Percentiles rank a stretch among this genome's conserved stretches.
Evolutionary conservation across 1,140 invertebrate genomes (phyloP).

Genomic region (Lucilia cuprina): DNA sequence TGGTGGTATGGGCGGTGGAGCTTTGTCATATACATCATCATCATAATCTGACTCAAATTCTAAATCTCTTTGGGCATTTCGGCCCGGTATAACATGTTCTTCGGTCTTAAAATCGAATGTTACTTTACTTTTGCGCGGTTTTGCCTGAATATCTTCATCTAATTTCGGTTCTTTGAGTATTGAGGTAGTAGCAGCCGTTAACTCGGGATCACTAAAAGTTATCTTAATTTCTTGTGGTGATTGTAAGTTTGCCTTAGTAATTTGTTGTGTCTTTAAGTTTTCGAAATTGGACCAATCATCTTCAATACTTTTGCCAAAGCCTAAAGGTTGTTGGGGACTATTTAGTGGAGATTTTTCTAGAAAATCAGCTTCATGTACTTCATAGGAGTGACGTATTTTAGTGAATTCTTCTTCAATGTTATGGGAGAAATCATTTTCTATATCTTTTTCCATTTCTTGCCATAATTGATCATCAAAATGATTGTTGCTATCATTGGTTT

Average conservation of each 20-base stretch:
- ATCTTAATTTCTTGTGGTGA: neutral
- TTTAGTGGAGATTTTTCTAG: constrained; percentile 41
- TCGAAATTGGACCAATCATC: constrained; percentile 59
- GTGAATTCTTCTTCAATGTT: constrained; percentile 48
- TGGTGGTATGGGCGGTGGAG: neutral
- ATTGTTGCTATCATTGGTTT: neutral
- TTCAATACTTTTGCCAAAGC: constrained; percentile 57
- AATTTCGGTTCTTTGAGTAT: constrained; percentile 19
- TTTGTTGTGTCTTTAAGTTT: constrained; percentile 39
- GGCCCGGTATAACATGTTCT: constrained; percentile 48
- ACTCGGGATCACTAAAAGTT: neutral
- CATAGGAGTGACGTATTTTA: constrained; percentile 48
- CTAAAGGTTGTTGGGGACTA: constrained; percentile 37
- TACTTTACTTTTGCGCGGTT: constrained; percentile 44
- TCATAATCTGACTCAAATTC: constrained; percentile 41
- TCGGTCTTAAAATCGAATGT: constrained; percentile 55
- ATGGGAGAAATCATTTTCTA: constrained; percentile 16
- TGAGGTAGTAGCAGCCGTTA: constrained; percentile 2
- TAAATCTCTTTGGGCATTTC: neutral
- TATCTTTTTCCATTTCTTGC: constrained; percentile 38
- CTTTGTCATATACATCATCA: constrained; percentile 16
- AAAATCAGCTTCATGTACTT: constrained; percentile 54
- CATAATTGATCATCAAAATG: constrained; percentile 28
- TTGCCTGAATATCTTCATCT: neutral
- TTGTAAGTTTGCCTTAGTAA: neutral